Evolutionary conservation across 2,888 invertebrate species (phyloP), one percentile per base, ranked within the genome.

Genomic region (Heteromurus nitidus): DNA sequence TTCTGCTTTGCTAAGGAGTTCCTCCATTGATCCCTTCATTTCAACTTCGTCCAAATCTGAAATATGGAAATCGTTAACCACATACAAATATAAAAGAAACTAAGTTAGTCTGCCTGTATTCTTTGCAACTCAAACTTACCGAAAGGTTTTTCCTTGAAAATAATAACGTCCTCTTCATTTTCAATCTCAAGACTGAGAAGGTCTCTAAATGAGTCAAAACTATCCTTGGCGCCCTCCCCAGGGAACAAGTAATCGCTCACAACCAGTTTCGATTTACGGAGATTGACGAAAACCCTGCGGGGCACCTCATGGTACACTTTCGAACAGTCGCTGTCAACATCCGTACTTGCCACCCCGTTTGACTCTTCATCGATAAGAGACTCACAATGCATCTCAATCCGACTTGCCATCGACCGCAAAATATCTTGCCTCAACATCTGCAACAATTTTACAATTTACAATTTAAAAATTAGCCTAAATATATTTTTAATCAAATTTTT

Each of bases 371-470:
- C 95, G 86, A 96, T 94, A 72, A 97, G 91, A 75, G 96, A 96
- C 90, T 97, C 97, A 91, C 96, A 96, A 88, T 97, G 95, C 92
- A 97, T 94, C 88, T 96, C 96, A 88, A 97, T 93, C 83, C 97
- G 91, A 13, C 96, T 93, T 13, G 94, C 92, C 77, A 97, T 90
- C 72, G 97, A 97, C 80, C 97, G 91, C 84, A 96, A 91, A 26
- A 97, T 93, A 88, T 98, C 97, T 88, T 94, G 93, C 88, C 94
- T 94, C 13, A 97, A 91, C 24, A 95, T 94, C 85, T 90, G 81
- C 0, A 75, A 31, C 42, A 77, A 36, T 9, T 36, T 36, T 50
- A n/a, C 50, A 18, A n/a, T 36, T 50, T 18, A 50, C n/a, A 50
- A 5, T 50, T 50, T 50, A 50, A 68, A 73, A 80, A 24, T 24